Conservation (phyloP, 2,797 vertebrate species). For the Gadopsis marmoratus region DNA sequence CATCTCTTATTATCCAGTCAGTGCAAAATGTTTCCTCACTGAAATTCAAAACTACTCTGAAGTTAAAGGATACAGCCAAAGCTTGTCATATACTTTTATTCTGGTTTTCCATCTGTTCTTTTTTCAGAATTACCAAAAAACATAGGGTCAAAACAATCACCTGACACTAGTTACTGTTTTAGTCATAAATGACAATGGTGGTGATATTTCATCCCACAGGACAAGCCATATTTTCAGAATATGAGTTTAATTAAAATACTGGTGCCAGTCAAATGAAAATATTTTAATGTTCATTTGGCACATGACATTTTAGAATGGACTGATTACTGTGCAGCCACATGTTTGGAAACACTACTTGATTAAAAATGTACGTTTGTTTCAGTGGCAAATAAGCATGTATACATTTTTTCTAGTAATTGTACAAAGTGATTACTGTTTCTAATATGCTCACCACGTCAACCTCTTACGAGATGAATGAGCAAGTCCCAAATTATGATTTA, state of each 20-base stretch:
- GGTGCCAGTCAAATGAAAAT: constrained; percentile 3
- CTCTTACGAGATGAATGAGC: constrained; percentile 1
- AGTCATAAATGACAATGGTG: background rate
- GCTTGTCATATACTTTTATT: too few relatives aligned
- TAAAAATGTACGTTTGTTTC: constrained; percentile 15
- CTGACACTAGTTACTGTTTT: background rate
- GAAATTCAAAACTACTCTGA: background rate
- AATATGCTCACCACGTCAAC: background rate
- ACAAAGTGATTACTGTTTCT: constrained; percentile 10
- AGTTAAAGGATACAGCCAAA: too few relatives aligned
- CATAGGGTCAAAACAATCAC: background rate
- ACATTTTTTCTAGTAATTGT: constrained; percentile 7
- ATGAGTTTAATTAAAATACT: background rate
- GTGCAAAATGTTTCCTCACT: background rate
- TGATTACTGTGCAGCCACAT: constrained; percentile 9
- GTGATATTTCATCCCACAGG: background rate
- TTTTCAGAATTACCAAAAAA: background rate
- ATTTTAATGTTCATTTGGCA: constrained; percentile 18
- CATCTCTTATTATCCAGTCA: background rate
- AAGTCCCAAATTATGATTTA: background rate
- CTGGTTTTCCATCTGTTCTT: background rate
- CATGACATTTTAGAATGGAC: background rate
- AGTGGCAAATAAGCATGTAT: constrained; percentile 75
- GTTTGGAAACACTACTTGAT: background rate
- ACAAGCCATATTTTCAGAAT: background rate